These are phyloP conservation scores for Phyllopteryx taeniolatus DNA, from an alignment of 2,113 vertebrate species.

Conservation along the genomic window DNA sequence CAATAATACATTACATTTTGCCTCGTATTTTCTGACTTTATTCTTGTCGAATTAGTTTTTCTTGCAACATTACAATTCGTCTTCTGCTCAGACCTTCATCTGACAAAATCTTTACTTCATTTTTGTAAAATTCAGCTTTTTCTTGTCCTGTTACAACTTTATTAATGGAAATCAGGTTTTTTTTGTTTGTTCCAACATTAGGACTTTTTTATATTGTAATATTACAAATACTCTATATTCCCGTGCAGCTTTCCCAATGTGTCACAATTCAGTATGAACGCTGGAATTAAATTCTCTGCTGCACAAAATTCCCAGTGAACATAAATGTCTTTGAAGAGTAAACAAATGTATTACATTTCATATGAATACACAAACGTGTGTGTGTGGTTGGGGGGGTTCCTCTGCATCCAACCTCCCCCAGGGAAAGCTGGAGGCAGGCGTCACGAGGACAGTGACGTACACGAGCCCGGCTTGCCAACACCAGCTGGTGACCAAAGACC, in stretches of 20 bases:
- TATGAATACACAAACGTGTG: constrained; percentile 43
- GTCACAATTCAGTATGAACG: constrained; percentile 24
- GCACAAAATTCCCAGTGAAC: constrained; percentile 12
- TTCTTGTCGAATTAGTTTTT: no score
- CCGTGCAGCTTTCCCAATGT: neutral
- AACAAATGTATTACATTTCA: constrained; percentile 43
- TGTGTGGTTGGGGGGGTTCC: constrained; percentile 7
- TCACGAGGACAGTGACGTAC: constrained; percentile 47
- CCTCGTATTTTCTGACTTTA: no score
- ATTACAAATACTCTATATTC: no score
- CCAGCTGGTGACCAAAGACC: constrained; percentile 53
- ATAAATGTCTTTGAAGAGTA: constrained; percentile 42
- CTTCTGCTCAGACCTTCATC: no score
- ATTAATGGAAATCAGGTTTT: no score
- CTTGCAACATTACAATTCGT: no score
- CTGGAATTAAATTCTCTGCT: constrained; percentile 9
- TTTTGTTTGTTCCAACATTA: no score
- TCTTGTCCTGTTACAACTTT: no score
- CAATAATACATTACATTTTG: no score
- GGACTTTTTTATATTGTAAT: no score
- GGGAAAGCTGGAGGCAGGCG: constrained; percentile 47
- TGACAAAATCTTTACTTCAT: no score
- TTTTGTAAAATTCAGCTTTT: no score
- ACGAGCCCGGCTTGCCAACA: constrained; percentile 38
- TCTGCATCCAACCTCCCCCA: constrained; percentile 38